Evolutionary conservation across 2,888 invertebrate genomes (phyloP).

Genomic region (Limnephilus rhombicus): DNA sequence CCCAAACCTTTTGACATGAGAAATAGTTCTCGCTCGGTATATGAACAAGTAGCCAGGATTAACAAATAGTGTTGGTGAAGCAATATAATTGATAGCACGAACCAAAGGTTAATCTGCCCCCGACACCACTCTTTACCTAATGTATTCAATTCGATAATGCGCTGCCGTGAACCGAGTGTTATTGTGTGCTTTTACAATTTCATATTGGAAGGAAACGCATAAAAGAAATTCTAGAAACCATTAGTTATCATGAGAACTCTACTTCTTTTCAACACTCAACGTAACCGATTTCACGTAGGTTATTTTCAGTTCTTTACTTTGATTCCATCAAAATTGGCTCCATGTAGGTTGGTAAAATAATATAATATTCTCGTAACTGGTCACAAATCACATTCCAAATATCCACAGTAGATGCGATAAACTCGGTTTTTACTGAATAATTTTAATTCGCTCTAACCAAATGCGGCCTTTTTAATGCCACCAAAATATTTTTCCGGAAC

Average conservation of each 20-base stretch:
- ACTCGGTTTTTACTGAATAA: neutral
- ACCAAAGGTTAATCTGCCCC: constrained; percentile 50
- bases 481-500: neutral
- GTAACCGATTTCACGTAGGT: neutral
- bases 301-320: neutral
- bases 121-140: neutral
- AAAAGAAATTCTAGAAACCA: constrained; percentile 6
- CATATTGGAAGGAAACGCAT: neutral
- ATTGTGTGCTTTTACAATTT: constrained; percentile 2
- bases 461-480: neutral
- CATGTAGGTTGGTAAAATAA: neutral
- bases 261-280: neutral
- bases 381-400: neutral
- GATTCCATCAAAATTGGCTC: neutral
- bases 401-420: neutral
- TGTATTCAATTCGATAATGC: constrained; percentile 10
- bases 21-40: constrained; percentile 52
- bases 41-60: constrained; percentile 56
- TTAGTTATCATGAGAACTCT: neutral
- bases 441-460: constrained; percentile 1
- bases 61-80: constrained; percentile 56
- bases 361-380: neutral
- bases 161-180: neutral
- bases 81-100: constrained; percentile 60
- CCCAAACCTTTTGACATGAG: constrained; percentile 47